Conservation (phyloP, 2,797 vertebrate species). For the Amphiprion clarkii region DNA sequence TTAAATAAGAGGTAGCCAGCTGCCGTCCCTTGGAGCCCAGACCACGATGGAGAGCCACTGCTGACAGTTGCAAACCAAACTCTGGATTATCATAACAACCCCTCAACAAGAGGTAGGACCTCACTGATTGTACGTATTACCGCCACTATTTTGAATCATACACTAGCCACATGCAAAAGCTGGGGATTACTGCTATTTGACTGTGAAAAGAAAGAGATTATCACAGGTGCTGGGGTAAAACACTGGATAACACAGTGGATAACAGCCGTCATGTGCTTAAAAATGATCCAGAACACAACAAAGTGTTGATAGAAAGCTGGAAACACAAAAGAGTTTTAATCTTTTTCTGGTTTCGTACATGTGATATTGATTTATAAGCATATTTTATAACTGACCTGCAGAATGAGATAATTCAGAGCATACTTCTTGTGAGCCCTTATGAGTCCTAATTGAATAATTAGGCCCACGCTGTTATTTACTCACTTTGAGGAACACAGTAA, state of each 20-base stretch:
- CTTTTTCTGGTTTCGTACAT: slow-evolving; percentile 16
- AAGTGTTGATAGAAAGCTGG: slow-evolving; percentile 14
- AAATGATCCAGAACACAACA: slow-evolving; percentile 19
- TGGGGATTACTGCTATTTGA: slow-evolving; percentile 32
- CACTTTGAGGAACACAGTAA: not conserved
- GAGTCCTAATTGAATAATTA: not conserved
- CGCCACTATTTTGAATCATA: slow-evolving; percentile 36
- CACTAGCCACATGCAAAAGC: slow-evolving; percentile 21
- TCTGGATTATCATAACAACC: slow-evolving; percentile 73
- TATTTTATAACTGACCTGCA: slow-evolving; percentile 2
- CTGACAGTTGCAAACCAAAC: slow-evolving; percentile 71
- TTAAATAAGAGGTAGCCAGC: slow-evolving; percentile 79
- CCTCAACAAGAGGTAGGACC: slow-evolving; percentile 73
- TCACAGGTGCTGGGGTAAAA: slow-evolving; percentile 10
- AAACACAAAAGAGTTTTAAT: not conserved
- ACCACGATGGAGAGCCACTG: slow-evolving; percentile 62
- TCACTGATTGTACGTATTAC: slow-evolving; percentile 44
- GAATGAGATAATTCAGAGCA: not conserved
- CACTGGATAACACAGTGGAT: slow-evolving; percentile 13
- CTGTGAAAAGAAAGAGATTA: slow-evolving; percentile 45
- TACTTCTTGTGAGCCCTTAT: not conserved
- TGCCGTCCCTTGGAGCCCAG: slow-evolving; percentile 60
- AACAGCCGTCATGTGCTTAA: slow-evolving; percentile 22
- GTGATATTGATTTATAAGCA: slow-evolving; percentile 17
- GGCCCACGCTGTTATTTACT: not conserved